These are phyloP conservation scores for Eupithecia subumbrata DNA, from an alignment of 2,888 invertebrate genomes.

Conservation along the genomic window DNA sequence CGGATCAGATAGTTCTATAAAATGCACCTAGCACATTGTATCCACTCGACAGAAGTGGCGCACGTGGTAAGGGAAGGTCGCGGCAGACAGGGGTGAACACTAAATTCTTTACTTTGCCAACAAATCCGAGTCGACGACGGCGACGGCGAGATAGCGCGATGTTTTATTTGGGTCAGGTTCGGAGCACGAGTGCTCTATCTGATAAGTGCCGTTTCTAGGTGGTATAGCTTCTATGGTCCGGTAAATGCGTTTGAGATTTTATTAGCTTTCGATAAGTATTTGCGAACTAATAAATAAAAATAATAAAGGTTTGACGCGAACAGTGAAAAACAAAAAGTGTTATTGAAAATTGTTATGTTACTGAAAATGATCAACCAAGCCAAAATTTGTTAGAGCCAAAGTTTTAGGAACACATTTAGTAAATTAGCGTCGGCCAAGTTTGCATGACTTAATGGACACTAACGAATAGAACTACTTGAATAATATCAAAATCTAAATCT, in stretches of 20 bases:
- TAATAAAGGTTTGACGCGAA: background rate
- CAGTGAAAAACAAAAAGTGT: background rate
- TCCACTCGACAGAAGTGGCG: constrained; percentile 35
- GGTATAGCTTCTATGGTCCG: constrained; percentile 37
- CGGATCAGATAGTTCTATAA: constrained; percentile 34
- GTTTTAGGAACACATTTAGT: constrained; percentile 9
- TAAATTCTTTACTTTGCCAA: constrained; percentile 69
- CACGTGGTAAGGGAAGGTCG: constrained; percentile 50
- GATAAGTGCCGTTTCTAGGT: constrained; percentile 49
- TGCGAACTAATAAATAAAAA: background rate
- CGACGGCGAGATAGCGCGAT: constrained; percentile 54
- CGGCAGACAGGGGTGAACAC: constrained; percentile 61
- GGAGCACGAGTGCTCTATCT: constrained; percentile 50
- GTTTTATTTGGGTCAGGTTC: constrained; percentile 72
- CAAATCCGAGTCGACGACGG: constrained; percentile 62
- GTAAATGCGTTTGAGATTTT: constrained; percentile 35
- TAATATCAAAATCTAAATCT: constrained; percentile 70
- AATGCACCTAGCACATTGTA: constrained; percentile 31
- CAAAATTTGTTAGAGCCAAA: background rate
- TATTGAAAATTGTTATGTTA: too few species aligned
- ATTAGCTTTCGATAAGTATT: background rate
- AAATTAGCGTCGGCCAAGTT: constrained; percentile 19
- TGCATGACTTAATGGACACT: constrained; percentile 6
- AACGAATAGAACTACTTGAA: constrained; percentile 48
- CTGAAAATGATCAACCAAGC: background rate